Evolutionary conservation across 2,797 vertebrate genomes (phyloP).

Genomic region (Chromobotia macracanthus): DNA sequence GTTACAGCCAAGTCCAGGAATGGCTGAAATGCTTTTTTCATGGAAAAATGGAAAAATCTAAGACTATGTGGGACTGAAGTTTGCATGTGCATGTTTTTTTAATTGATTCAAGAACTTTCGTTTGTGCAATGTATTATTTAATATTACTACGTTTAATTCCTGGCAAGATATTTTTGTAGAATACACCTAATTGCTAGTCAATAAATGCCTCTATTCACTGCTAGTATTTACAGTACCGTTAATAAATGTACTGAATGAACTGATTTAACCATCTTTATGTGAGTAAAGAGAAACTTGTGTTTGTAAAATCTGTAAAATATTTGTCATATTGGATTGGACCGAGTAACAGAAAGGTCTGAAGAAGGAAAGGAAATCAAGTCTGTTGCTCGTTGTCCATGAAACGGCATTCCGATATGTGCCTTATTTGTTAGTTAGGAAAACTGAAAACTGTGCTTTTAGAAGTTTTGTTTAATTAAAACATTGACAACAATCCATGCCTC

Average conservation of each 20-base stretch:
- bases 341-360: constrained; percentile 66
- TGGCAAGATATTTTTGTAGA: constrained; percentile 76
- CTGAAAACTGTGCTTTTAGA: constrained; percentile 80
- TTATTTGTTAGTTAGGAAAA: constrained; percentile 94
- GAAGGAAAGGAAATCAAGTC: constrained; percentile 68
- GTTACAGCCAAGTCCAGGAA: constrained; percentile 78
- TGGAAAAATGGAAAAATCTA: constrained; percentile 55
- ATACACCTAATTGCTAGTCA: constrained; percentile 71
- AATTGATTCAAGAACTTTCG: constrained; percentile 71
- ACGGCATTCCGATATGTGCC: constrained; percentile 99
- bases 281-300: constrained; percentile 70
- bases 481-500: constrained; percentile 64
- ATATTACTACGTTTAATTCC: constrained; percentile 73
- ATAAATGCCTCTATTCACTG: constrained; percentile 79
- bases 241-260: constrained; percentile 83
- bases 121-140: constrained; percentile 88
- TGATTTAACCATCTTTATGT: constrained; percentile 74
- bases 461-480: constrained; percentile 91
- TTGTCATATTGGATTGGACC: constrained; percentile 82
- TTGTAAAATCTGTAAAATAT: constrained; percentile 82
- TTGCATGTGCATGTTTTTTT: constrained; percentile 91
- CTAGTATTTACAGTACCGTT: constrained; percentile 73
- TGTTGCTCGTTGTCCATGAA: constrained; percentile 89
- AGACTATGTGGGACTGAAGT: constrained; percentile 78
- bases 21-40: constrained; percentile 67